Base-by-base conservation (phyloP, 1,140 invertebrate species). In the Diorhabda elongata region DNA sequence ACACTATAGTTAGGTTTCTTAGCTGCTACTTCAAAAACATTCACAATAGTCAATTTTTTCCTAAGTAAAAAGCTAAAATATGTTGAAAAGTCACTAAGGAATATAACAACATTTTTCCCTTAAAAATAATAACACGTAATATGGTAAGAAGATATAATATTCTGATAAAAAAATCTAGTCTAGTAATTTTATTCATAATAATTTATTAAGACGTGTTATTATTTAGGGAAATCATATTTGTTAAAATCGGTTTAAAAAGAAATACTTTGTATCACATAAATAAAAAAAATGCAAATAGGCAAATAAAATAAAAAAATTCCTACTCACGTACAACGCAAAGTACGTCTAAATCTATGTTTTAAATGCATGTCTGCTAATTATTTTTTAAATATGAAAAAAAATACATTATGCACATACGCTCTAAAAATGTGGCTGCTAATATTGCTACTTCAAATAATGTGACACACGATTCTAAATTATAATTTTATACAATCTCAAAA, bases 271-370 rank as follows among this genome's bases (percentile, higher is more conserved):
- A 52, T 8, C n/a, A 61, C 26, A 61, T 61, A 42, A 43, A 6
- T 3, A 9, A 70, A 71, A 71, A 71, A 70, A 75, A 69, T 68
- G 76, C 76, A 75, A 77, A 77, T 75, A 61, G 44, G 76, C 76
- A 77, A 77, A 76, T 76, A 62, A 77, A 70, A 71, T 58, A 64
- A 56, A 72, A 26, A 26, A 72, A 61, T 9, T 67, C 52, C 75
- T 76, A 76, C 75, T 75, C 73, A 76, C 75, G 74, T 73, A 75
- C 71, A 74, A 76, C 67, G 64, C 70, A 73, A 75, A 76, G 72
- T 68, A 73, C 70, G 72, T 61, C 68, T 73, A 73, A 69, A 67
- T 64, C 68, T 73, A 69, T 41, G n/a, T 58, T 73, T 64, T 74
- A 73, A 72, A 76, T 76, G 74, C 73, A 76, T 64, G 66, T 69